Percentiles rank a stretch among this genome's conserved stretches.
Conservation (phyloP, 1,140 invertebrate genomes). For the Drosophila bipectinata region DNA sequence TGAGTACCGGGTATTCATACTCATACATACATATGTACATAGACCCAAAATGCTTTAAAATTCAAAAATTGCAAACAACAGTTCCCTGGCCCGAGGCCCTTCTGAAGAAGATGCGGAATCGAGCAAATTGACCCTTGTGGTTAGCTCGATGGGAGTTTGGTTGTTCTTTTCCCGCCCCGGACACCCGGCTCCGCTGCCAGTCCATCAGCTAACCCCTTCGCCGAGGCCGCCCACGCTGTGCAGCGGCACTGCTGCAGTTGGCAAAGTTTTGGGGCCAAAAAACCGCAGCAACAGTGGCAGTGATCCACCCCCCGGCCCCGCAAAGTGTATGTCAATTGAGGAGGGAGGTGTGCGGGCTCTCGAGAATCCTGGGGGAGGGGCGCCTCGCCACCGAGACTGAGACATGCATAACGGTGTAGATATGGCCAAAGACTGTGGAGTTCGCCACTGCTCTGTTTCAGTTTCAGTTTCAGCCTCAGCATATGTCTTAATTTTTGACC, state of each 20-base stretch:
- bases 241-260: conserved; percentile 16
- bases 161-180: conserved; percentile 11
- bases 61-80: neutral
- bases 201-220: neutral
- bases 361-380: neutral
- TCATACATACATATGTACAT: too few relatives aligned
- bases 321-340: conserved; percentile 37
- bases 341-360: neutral
- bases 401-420: conserved; percentile 34
- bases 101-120: conserved; percentile 9
- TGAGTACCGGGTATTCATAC: neutral
- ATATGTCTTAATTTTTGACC: conserved; percentile 72
- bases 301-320: conserved; percentile 6
- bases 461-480: conserved; percentile 28
- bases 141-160: conserved; percentile 35
- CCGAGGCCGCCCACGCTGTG: neutral
- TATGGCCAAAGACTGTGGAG: conserved; percentile 13
- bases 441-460: conserved; percentile 19
- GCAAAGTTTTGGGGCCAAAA: conserved; percentile 38
- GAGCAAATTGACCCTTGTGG: conserved; percentile 34
- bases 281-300: conserved; percentile 57
- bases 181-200: neutral
- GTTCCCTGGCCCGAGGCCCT: neutral
- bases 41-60: neutral
- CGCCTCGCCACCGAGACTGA: neutral